These are phyloP conservation scores for Phylloscopus trochiloides DNA, from an alignment of 2,113 vertebrate genomes.

Conservation along the genomic window DNA sequence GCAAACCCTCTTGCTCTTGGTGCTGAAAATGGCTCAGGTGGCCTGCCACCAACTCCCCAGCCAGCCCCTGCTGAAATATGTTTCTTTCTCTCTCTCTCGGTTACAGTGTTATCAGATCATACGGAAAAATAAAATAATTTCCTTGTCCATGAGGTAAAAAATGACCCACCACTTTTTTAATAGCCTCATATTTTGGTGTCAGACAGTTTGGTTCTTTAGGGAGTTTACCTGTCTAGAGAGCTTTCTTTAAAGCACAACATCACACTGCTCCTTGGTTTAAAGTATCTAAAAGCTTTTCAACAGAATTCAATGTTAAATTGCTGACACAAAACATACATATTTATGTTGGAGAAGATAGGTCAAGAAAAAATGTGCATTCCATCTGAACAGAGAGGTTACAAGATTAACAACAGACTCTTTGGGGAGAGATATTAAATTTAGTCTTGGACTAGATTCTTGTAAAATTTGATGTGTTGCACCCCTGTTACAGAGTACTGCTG, in stretches of 20 bases:
- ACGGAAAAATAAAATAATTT: background rate
- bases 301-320: background rate
- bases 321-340: background rate
- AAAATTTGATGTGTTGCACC: background rate
- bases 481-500: background rate
- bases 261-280: background rate
- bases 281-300: background rate
- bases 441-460: background rate
- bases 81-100: background rate
- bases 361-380: background rate
- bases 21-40: background rate
- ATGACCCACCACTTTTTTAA: background rate
- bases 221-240: background rate
- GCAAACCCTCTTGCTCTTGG: accelerated
- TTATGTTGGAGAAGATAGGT: background rate
- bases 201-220: background rate
- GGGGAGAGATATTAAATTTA: background rate
- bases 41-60: background rate
- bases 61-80: accelerated
- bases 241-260: background rate
- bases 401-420: background rate
- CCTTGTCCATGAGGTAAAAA: background rate
- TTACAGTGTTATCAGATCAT: background rate
- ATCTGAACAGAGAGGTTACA: background rate
- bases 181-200: background rate